Percentiles rank a stretch among this genome's conserved stretches.
phyloP scores from a whole-genome alignment of 2,797 vertebrate genomes.

The Anguilla marmorata region DNA sequence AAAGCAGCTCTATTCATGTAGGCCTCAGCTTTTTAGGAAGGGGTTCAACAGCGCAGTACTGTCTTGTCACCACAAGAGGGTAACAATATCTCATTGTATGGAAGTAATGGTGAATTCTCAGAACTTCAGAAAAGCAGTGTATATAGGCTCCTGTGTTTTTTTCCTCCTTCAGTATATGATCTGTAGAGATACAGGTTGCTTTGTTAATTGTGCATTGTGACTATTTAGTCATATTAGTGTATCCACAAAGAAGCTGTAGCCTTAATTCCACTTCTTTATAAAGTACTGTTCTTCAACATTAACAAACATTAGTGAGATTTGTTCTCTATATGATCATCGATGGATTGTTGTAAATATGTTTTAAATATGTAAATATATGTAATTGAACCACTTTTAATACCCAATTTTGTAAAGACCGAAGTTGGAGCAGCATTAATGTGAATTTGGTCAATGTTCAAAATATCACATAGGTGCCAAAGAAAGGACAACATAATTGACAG shows the following conservation, averaged over 20 bases:
- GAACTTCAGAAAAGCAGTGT: not conserved
- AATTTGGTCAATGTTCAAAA: not conserved
- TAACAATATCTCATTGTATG: conserved; percentile 9
- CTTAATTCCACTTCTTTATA: not conserved
- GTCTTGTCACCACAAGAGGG: conserved; percentile 53
- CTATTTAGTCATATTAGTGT: not conserved
- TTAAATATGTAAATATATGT: not conserved
- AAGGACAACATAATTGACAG: not conserved
- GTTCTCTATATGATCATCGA: not conserved
- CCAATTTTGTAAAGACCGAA: not conserved
- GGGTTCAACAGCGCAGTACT: conserved; percentile 12
- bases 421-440: not conserved
- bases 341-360: not conserved
- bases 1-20: not conserved
- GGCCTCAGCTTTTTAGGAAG: not conserved
- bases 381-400: not conserved
- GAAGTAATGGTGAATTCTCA: not conserved
- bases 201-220: not conserved
- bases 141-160: not conserved
- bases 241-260: not conserved
- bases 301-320: not conserved
- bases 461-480: not conserved
- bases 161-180: not conserved
- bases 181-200: not conserved
- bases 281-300: not conserved